Evolutionary conservation across 2,113 vertebrate species (phyloP).

Genomic region (Notarius quadriscutis): DNA sequence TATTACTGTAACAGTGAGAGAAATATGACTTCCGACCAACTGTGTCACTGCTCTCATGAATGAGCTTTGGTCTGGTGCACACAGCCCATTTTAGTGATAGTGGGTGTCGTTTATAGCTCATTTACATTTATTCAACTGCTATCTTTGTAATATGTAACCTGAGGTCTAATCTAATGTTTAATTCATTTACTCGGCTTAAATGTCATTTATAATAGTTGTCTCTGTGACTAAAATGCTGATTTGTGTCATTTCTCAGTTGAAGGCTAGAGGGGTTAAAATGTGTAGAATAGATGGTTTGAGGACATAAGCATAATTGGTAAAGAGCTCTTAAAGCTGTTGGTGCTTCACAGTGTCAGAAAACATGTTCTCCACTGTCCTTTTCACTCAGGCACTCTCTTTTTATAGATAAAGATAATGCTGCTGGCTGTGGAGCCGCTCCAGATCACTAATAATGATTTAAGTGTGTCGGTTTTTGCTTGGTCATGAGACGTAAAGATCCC

Average conservation of each 20-base stretch:
- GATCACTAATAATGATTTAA: not conserved
- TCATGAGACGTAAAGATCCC: not conserved
- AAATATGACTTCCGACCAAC: not conserved
- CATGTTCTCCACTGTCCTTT: not conserved
- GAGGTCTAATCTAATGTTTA: not conserved
- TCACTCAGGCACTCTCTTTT: not conserved
- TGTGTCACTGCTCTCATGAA: not conserved
- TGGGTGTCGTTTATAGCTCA: not conserved
- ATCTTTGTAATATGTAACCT: not conserved
- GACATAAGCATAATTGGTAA: constrained; percentile 8
- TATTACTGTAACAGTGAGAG: not conserved
- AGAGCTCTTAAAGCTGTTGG: not conserved
- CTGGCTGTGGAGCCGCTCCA: not conserved
- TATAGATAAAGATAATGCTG: not conserved
- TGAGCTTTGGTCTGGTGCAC: not conserved
- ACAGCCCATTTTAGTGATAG: not conserved
- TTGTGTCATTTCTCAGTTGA: not conserved
- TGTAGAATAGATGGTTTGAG: not conserved
- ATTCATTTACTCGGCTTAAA: not conserved
- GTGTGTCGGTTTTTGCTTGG: not conserved
- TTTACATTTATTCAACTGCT: not conserved
- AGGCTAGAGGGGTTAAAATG: not conserved
- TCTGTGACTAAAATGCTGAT: not conserved
- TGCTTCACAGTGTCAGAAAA: not conserved
- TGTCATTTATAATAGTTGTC: not conserved